A percentile compares a stretch with the other conserved stretches of the same genome.
Evolutionary conservation across 2,888 invertebrate species (phyloP).

Genomic region (Microplitis deprimator): DNA sequence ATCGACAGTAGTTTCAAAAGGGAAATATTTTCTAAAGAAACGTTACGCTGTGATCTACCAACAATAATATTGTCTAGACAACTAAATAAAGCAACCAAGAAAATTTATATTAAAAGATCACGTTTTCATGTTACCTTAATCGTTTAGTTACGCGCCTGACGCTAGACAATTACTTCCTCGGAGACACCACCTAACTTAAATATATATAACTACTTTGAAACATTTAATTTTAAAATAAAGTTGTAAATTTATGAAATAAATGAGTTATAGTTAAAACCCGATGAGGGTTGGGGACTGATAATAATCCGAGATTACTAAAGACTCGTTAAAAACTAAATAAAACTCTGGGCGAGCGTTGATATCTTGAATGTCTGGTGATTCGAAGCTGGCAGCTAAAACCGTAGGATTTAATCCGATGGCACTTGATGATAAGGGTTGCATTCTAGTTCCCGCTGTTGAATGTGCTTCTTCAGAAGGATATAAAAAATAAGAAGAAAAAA

Average conservation of each 20-base stretch:
- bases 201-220: too few species aligned
- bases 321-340: conserved; percentile 15
- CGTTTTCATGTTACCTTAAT: too few species aligned
- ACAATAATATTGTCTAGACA: conserved; percentile 33
- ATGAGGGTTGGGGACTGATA: background rate
- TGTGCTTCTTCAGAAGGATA: conserved; percentile 2
- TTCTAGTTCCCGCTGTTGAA: conserved; percentile 18
- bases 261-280: background rate
- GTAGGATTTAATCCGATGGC: conserved; percentile 22
- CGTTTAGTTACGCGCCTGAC: too few species aligned
- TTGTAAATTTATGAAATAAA: background rate
- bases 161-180: too few species aligned
- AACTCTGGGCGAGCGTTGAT: conserved; percentile 28
- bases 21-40: conserved; percentile 2
- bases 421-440: conserved; percentile 24
- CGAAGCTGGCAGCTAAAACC: conserved; percentile 35
- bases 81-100: background rate
- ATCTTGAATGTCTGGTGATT: conserved; percentile 45
- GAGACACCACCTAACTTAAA: too few species aligned
- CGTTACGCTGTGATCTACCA: conserved; percentile 14
- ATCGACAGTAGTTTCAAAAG: background rate
- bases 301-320: conserved; percentile 9
- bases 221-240: too few species aligned
- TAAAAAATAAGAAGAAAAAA: conserved; percentile 8
- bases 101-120: background rate